Evolutionary conservation across 2,797 vertebrate genomes (phyloP), one percentile per base, ranked within the genome.

Genomic region (Enteromius unitaeniatus): DNA sequence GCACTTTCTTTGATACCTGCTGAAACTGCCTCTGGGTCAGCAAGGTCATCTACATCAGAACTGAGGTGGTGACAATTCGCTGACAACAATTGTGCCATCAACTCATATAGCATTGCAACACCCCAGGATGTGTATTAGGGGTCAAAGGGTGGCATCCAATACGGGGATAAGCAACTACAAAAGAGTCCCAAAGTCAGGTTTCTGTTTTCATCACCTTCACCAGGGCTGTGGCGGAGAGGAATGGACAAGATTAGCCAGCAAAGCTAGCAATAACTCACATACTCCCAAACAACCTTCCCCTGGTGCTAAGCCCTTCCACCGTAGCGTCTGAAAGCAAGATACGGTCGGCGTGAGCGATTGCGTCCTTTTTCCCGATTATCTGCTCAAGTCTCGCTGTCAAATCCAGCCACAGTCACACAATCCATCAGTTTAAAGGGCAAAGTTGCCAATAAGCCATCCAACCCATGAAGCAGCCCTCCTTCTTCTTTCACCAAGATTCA

Each of bases 341-440:
- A 72, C 15, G 53, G 47, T 82, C 84, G 86, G 77, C 58, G 83
- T 86, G 87, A 91, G 90, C 68, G 83, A 92, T 78, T 86, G 85
- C 88, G 78, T 79, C 86, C 49, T 84, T 62, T 84, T 75, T 86
- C 89, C 89, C 89, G 86, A 90, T 92, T 90, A 93, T 93, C 91
- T 85, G 83, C 85, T 81, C 83, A 67, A 55, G 45, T 74, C 89
- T 88, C 88, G 26, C 72, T n/a, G 53, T 82, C 69, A 79, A 53
- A 81, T 91, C 89, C 89, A 85, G 80, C 85, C 78, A 79, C 69
- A 2, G 23, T 76, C 84, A 90, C 87, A 89, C 90, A 88, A 93
- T 94, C 90, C 86, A 93, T 93, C 92, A 93, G 84, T 90, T 89
- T 88, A 91, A 92, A 90, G 88, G 17, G 67, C 78, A 89, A 86